Evolutionary conservation across 2,888 invertebrate genomes (phyloP), one percentile per base, ranked within the genome.

Genomic region (Clunio marinus): DNA sequence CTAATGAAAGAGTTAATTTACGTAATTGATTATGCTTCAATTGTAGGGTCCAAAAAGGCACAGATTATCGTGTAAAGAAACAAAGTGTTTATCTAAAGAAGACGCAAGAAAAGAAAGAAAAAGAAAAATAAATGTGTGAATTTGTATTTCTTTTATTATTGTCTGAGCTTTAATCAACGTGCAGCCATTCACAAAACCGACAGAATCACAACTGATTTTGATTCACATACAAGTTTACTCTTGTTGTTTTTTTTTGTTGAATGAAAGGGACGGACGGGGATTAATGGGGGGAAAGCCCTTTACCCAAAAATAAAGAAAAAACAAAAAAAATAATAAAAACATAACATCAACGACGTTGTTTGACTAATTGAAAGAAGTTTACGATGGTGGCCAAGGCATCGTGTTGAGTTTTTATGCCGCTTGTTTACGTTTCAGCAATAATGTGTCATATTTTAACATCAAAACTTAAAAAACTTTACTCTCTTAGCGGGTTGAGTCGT

Each of bases 151-250:
- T n/a, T n/a, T n/a, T n/a, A n/a, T n/a, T n/a, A n/a, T n/a, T n/a
- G n/a, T n/a, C n/a, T n/a, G n/a, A 41, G 51, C 22, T 51, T 41
- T 22, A 45, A 57, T 27, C 57, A 57, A 27, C 57, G 51, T 25
- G 22, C 57, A 57, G 25, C 27, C 57, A 57, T 27, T 57, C 57
- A 57, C 57, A 22, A 13, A 57, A 57, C 13, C 25, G 27, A 22
- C 57, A 57, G 57, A 57, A 57, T 57, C 57, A 57, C 57, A 27
- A 57, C 57, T 57, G 57, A 57, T 24, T 27, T 57, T 57, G 57
- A 57, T 22, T 57, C 27, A 13, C 17, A 15, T 17, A 20, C 17
- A 20, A 7, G 51, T 51, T 41, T 15, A 41, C 41, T 41, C 15
- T n/a, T n/a, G n/a, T n/a, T n/a, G n/a, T n/a, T n/a, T n/a, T n/a